Evolutionary conservation across 1,140 invertebrate genomes (phyloP).

Genomic region (Ceratoteleas bidentatus): DNA sequence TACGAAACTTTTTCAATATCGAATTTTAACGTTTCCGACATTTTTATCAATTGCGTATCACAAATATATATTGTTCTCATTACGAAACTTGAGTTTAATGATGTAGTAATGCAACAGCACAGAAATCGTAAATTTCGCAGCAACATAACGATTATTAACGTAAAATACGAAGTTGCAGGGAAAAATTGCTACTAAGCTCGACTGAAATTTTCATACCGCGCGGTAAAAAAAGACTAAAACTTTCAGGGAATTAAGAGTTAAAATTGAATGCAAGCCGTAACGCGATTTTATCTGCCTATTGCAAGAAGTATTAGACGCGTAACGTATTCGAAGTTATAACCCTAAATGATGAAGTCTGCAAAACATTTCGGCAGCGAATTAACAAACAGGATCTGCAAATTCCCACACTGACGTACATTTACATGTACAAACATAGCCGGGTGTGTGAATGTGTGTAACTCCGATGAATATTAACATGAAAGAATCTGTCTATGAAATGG

Average conservation of each 20-base stretch:
- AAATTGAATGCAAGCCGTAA: too few species aligned
- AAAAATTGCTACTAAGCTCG: too few species aligned
- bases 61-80: background rate
- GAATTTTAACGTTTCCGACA: background rate
- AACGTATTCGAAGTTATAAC: background rate
- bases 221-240: too few species aligned
- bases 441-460: background rate
- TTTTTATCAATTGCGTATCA: conserved; percentile 2
- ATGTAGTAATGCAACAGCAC: background rate
- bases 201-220: too few species aligned
- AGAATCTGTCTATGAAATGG: background rate
- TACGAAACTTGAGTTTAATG: background rate
- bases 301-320: background rate
- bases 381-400: background rate
- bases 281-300: too few species aligned
- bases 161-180: too few species aligned
- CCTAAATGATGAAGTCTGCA: background rate
- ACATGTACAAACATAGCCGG: background rate
- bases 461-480: background rate
- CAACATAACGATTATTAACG: too few species aligned
- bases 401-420: background rate
- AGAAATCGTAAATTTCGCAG: too few species aligned
- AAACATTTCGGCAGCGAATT: background rate
- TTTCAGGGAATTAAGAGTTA: too few species aligned
- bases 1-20: conserved; percentile 1